phyloP scores from a whole-genome alignment of 2,888 invertebrate genomes.

The Ornithoptera priamus region DNA sequence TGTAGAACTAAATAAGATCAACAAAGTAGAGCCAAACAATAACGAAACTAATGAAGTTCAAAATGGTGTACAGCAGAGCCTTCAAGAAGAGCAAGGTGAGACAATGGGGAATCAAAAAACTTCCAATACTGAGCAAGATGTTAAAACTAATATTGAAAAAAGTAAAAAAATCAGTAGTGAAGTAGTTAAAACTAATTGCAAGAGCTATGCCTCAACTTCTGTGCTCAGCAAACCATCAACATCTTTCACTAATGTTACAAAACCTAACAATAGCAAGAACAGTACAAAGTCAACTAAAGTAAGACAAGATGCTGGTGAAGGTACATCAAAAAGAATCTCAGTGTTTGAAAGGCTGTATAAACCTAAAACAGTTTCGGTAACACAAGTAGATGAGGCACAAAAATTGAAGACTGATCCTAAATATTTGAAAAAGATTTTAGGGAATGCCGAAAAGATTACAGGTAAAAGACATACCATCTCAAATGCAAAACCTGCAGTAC shows the following conservation, averaged over 20 bases:
- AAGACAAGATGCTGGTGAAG: slow-evolving; percentile 29
- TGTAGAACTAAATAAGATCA: background rate
- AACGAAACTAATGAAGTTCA: background rate
- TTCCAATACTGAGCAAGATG: slow-evolving; percentile 5
- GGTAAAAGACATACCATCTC: slow-evolving; percentile 55
- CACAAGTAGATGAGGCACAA: slow-evolving; percentile 39
- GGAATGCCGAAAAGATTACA: slow-evolving; percentile 45
- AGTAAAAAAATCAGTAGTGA: background rate
- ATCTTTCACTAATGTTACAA: slow-evolving; percentile 10
- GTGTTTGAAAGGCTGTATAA: slow-evolving; percentile 69
- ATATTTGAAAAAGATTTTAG: slow-evolving; percentile 54
- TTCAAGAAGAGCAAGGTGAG: background rate
- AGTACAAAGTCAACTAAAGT: slow-evolving; percentile 40
- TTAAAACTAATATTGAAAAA: slow-evolving; percentile 1
- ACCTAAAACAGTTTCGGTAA: slow-evolving; percentile 49
- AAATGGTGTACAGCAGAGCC: background rate
- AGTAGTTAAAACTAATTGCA: background rate
- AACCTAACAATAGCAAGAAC: slow-evolving; percentile 39
- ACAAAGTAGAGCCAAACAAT: background rate
- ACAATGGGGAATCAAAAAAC: slow-evolving; percentile 1
- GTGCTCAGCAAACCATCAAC: slow-evolving; percentile 3
- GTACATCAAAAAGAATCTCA: slow-evolving; percentile 42
- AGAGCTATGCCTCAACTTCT: slow-evolving; percentile 9
- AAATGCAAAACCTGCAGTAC: slow-evolving; percentile 37
- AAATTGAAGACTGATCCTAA: slow-evolving; percentile 53